A percentile compares a stretch with the other conserved stretches of the same genome.
Evolutionary conservation across 2,797 vertebrate genomes (phyloP).

Genomic region (Clarias laeviceps): DNA sequence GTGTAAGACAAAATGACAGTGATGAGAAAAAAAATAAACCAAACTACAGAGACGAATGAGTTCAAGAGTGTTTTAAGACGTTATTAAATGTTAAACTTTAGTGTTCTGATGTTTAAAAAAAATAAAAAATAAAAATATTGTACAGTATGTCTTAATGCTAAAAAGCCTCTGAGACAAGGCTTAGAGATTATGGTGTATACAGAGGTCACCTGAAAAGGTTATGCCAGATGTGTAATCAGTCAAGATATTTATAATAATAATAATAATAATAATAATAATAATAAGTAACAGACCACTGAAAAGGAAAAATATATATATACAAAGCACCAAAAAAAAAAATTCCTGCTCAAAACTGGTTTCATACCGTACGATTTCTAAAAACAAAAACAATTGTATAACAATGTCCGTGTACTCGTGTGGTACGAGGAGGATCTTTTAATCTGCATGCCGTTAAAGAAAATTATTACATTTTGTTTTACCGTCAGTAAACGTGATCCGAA

Average conservation of each 20-base stretch:
- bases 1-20: conserved; percentile 1
- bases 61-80: conserved; percentile 48
- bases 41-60: conserved; percentile 16
- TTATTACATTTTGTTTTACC: background rate
- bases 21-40: conserved; percentile 6
- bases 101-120: conserved; percentile 37
- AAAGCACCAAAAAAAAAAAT: background rate
- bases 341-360: background rate
- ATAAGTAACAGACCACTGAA: background rate
- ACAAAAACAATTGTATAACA: background rate
- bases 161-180: background rate
- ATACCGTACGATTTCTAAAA: background rate
- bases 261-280: background rate
- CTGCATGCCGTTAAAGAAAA: background rate
- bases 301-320: background rate
- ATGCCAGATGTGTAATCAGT: too few species aligned
- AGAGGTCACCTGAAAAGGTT: background rate
- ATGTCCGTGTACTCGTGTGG: background rate
- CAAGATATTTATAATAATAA: background rate
- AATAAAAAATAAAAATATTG: background rate
- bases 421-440: background rate
- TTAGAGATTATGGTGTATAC: background rate
- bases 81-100: conserved; percentile 41
- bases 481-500: background rate
- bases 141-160: conserved; percentile 22